phyloP scores from a whole-genome alignment of 2,888 invertebrate species.

The Drosophila putrida region DNA sequence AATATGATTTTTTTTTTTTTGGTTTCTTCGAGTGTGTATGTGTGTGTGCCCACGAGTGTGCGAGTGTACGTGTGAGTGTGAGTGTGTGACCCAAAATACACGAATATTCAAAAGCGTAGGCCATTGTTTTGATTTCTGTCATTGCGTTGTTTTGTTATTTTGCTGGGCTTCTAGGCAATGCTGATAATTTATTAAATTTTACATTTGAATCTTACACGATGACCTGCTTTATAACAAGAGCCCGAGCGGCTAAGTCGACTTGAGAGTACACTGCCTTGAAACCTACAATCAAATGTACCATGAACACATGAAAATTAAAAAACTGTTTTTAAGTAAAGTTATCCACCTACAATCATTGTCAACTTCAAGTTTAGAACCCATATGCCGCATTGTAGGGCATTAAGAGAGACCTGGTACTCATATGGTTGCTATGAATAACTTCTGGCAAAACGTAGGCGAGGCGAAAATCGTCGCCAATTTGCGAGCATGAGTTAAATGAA shows the following conservation, averaged over 20 bases:
- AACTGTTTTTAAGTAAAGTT: not conserved
- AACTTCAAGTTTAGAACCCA: not conserved
- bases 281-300: not conserved
- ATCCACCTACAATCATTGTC: not conserved
- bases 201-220: slow-evolving; percentile 3
- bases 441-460: slow-evolving; percentile 21
- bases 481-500: slow-evolving; percentile 47
- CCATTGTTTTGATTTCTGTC: slow-evolving; percentile 48
- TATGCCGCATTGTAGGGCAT: slow-evolving; percentile 1
- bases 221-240: slow-evolving; percentile 9
- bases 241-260: not conserved
- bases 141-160: slow-evolving; percentile 21
- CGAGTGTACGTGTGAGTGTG: slow-evolving; percentile 15
- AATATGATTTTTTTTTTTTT: slow-evolving; percentile 42
- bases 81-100: slow-evolving; percentile 57
- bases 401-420: slow-evolving; percentile 1
- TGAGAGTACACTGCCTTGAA: not conserved
- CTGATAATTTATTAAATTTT: slow-evolving; percentile 17
- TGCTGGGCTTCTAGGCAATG: slow-evolving; percentile 19
- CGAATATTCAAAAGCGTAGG: slow-evolving; percentile 39
- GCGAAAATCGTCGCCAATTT: slow-evolving; percentile 55
- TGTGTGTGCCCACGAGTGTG: not conserved
- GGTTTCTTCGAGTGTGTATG: not conserved
- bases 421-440: slow-evolving; percentile 23
- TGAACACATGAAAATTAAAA: not conserved